Percentiles rank a stretch among this genome's conserved stretches.
Evolutionary conservation across 1,140 invertebrate genomes (phyloP).

Genomic region (Whitmania pigra): DNA sequence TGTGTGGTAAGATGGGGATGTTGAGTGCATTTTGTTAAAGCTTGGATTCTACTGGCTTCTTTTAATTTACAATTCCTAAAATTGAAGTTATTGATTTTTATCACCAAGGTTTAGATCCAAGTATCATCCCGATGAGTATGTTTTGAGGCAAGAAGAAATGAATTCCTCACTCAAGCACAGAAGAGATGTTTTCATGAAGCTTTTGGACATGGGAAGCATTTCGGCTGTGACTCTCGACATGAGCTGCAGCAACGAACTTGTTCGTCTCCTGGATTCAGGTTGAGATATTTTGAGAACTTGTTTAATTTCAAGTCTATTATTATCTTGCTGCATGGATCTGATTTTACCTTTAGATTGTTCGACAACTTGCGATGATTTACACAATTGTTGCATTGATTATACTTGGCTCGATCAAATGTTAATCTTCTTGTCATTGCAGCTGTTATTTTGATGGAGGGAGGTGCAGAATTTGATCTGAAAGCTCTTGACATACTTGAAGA

Average conservation of each 20-base stretch:
- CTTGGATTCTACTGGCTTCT: too few relatives aligned
- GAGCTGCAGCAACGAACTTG: conserved; percentile 68
- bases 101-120: conserved; percentile 86
- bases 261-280: conserved; percentile 76
- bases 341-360: too few relatives aligned
- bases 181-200: conserved; percentile 74
- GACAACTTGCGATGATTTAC: too few relatives aligned
- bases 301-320: too few relatives aligned
- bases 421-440: conserved; percentile 43
- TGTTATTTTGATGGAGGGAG: conserved; percentile 91
- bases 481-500: conserved; percentile 53
- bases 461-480: conserved; percentile 82
- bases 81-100: too few relatives aligned
- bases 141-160: conserved; percentile 78
- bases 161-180: conserved; percentile 69
- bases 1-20: too few relatives aligned
- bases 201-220: conserved; percentile 60
- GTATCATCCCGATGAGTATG: conserved; percentile 91
- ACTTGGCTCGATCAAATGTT: not conserved
- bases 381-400: too few relatives aligned
- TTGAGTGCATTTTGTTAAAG: too few relatives aligned
- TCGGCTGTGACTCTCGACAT: conserved; percentile 70
- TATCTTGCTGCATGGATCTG: too few relatives aligned
- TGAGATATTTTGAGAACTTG: conserved; percentile 15
- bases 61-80: too few relatives aligned